Evolutionary conservation across 2,113 vertebrate species (phyloP), one percentile per base, ranked within the genome.

Genomic region (Corythaeola cristata): DNA sequence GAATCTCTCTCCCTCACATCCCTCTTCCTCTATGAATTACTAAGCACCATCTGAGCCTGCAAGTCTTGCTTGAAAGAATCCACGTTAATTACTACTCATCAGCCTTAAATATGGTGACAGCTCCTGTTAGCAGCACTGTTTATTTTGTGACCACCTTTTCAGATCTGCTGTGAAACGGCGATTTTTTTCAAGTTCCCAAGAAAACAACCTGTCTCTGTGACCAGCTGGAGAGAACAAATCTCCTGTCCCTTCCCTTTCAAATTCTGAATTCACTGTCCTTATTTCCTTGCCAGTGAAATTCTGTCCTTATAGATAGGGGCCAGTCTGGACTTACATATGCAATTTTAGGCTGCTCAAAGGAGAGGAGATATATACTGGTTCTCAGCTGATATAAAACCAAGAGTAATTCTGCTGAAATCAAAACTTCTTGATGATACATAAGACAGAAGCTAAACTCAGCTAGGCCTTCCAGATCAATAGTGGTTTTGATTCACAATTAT

Each of bases 71-170:
- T 91, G 72, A 96, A 97, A 97, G 95, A 83, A 94, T 95, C 72
- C 52, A 81, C 94, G 94, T 98, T 98, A 97, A 98, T 98, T 98
- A 97, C 63, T 78, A 47, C 93, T 98, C 97, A 96, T 98, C 96
- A 98, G 67, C 97, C 97, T 98, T 97, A 95, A 97, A 96, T 96
- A 96, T 37, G 74, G 66, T 97, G 98, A 97, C 97, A 98, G 95
- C 44, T 94, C 85, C 91, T 92, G 84, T 98, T 96, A 97, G 93
- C 76, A 63, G 74, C 50, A 50, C 85, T 96, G 90, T 95, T 97
- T 97, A 94, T 97, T 98, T 96, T 96, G 86, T 95, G 96, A 88
- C 87, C 94, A 98, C 97, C 95, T 98, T 97, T 97, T 97, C 97
- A 96, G 94, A 88, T 87, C 77, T 76, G 86, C 90, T 97, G 95